Evolutionary conservation across 2,113 vertebrate genomes (phyloP), one percentile per base, ranked within the genome.

Genomic region (Heterotis niloticus): DNA sequence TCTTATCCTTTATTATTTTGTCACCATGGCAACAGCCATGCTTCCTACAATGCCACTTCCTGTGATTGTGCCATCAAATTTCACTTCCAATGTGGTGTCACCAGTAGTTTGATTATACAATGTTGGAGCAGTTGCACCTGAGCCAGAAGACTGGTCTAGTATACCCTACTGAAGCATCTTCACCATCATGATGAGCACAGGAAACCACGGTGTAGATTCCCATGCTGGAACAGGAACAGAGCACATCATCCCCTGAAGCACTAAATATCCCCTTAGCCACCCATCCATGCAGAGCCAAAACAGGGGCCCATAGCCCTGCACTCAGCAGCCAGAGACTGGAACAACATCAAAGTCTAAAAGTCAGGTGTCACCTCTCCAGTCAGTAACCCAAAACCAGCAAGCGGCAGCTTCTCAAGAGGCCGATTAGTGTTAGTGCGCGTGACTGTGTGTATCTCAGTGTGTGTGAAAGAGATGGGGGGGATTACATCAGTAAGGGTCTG

Each of bases 341-440:
- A 52, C 79, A 82, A 90, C 88, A 88, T 90, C 90, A 90, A 91
- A 92, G 90, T 78, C 80, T 86, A 87, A 85, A 9, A 66, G 82
- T 89, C 84, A 88, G 83, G 89, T 88, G 88, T 86, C 86, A 85
- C 72, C 57, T 80, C 57, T 80, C 75, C 83, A 85, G 88, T 88
- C 83, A 83, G 90, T 86, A 90, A 92, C 89, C 82, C n/a, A 87
- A 91, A 85, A 89, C 91, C 86, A 88, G 87, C 82, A 60, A 44
- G 65, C 79, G 14, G 65, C 65, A 75, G 73, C 65, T 68, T 51
- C 65, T 54, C 72, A 69, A 74, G 76, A 64, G 18, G 64, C 16
- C 23, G 60, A 51, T 62, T 28, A 69, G 67, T 4, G 17, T 26
- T 44, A 66, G 76, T 13, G 64, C 4, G 62, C 56, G 64, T 67